Conservation (phyloP, 2,888 invertebrate genomes). For the Cosmia trapezina region DNA sequence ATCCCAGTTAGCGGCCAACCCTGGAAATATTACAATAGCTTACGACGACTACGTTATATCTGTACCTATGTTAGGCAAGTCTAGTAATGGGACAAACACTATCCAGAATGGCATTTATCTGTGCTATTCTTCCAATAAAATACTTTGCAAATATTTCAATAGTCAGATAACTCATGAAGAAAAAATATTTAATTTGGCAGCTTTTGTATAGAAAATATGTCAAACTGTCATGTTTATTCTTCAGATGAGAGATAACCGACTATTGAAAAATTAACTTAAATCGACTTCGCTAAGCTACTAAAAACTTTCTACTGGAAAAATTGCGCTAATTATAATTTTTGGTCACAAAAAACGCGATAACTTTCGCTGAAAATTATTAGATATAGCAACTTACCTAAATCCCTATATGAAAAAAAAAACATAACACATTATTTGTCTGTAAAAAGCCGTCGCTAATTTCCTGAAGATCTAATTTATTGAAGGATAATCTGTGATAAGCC, state of each 20-base stretch:
- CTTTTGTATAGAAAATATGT: too few relatives aligned
- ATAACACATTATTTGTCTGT: too few relatives aligned
- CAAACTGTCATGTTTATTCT: too few relatives aligned
- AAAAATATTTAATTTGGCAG: too few relatives aligned
- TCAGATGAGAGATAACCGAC: too few relatives aligned
- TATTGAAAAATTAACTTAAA: not conserved
- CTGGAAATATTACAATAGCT: conserved; percentile 54
- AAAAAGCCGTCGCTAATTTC: conserved; percentile 1
- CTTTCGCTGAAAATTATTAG: not conserved
- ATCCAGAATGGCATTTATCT: conserved; percentile 7
- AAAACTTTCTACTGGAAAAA: not conserved
- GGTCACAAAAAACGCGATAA: not conserved
- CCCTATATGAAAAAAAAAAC: not conserved
- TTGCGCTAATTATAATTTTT: not conserved
- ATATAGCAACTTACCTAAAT: not conserved
- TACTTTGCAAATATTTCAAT: too few relatives aligned
- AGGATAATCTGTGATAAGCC: conserved; percentile 39
- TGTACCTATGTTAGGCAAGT: not conserved
- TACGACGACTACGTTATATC: not conserved
- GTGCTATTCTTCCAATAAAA: not conserved
- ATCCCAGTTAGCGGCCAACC: conserved; percentile 48
- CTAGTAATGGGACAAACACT: not conserved
- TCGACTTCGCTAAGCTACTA: too few relatives aligned
- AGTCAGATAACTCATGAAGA: too few relatives aligned
- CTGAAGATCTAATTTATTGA: conserved; percentile 20